A percentile compares a stretch with the other conserved stretches of the same genome.
Evolutionary conservation across 2,888 invertebrate species (phyloP).

Genomic region (Zygothrica quintamaculata): DNA sequence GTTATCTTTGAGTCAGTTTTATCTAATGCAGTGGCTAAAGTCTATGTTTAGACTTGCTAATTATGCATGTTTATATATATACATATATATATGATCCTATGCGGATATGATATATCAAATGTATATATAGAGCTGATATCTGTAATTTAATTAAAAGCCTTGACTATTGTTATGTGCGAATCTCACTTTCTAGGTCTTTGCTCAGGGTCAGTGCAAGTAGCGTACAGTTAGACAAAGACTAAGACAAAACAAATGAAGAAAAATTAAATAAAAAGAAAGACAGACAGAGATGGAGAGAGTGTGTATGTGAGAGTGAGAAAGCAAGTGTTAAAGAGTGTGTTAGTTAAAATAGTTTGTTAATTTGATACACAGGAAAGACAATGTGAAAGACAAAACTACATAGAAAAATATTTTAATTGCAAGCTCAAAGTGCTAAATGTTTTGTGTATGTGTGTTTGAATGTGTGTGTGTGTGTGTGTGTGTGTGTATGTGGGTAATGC

Average conservation of each 20-base stretch:
- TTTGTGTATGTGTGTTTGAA: constrained; percentile 5
- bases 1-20: no score
- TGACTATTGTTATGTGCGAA: constrained; percentile 5
- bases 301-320: not conserved
- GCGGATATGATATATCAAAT: no score
- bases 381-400: constrained; percentile 39
- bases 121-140: no score
- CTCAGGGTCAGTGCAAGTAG: constrained; percentile 65
- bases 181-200: constrained; percentile 70
- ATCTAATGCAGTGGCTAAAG: no score
- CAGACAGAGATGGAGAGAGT: constrained; percentile 1
- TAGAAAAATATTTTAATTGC: constrained; percentile 63
- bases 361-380: constrained; percentile 55
- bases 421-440: not conserved
- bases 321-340: constrained; percentile 10
- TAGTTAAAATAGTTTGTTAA: constrained; percentile 27
- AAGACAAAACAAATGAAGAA: not conserved
- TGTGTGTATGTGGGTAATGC: constrained; percentile 18
- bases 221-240: not conserved
- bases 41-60: no score
- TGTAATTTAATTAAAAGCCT: constrained; percentile 7
- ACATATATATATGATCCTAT: no score
- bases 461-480: constrained; percentile 15
- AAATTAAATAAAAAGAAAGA: not conserved
- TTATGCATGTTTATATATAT: no score